Base-by-base conservation (phyloP, 2,797 vertebrate species). In the Staurois parvus region DNA sequence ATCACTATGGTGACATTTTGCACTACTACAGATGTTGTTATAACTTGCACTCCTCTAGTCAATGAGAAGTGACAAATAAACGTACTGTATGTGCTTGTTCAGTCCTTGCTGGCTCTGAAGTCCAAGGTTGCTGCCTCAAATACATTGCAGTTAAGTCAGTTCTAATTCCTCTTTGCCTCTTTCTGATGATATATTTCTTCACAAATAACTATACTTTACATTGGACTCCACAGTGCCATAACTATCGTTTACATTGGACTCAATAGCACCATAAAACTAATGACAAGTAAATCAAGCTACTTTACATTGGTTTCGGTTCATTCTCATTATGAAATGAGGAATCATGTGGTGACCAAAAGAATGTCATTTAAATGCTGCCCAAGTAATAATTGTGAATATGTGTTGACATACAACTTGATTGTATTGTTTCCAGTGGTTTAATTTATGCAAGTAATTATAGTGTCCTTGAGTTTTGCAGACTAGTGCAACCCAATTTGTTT, bases 361-460 rank as follows among this genome's bases (percentile, higher is more conserved):
- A 6, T 21, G 32, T 42, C 32, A 72, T 84, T 52, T 45, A 45
- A 45, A 24, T 37, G 64, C 32, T 62, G 52, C 8, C 26, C 32
- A 62, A 70, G 26, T n/a, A 73, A 74, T 72, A 70, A 42, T 62
- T 72, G 74, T 70, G 48, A 72, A 78, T 77, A 56, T 68, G 70
- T 72, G 67, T 70, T 84, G 69, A 78, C 76, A 75, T 30, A 77
- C 59, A 70, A 59, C 32, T 30, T 70, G 45, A 77, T 62, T 84
- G 32, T 72, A 78, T 78, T 84, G 83, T 84, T 84, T 69, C 24
- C 28, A 72, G 48, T 72, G n/a, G 69, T 69, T 59, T 84, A 78
- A 84, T 84, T 84, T 84, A 84, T 62, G 76, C 13, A 77, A 77
- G 75, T 59, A 84, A 84, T 84, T 84, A 72, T 62, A 3, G n/a